Base-by-base conservation (phyloP, 2,113 vertebrate species). In the Periophthalmus modestus region DNA sequence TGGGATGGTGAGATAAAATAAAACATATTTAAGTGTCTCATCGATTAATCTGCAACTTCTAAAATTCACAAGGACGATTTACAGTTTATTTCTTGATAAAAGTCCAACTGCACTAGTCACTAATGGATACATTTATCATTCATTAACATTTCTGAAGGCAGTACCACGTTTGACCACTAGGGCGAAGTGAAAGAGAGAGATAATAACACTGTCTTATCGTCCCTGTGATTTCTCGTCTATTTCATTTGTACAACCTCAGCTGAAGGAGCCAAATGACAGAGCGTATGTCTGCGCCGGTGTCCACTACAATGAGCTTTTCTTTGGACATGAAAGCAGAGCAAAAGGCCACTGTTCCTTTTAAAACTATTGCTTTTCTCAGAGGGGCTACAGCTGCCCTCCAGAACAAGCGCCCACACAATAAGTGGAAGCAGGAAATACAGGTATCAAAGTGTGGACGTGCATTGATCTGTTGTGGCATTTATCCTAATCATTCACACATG, bases 401-500 rank as follows among this genome's bases (percentile, higher is more conserved):
- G 57, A 15, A 59, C 57, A 59, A 59, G 63, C 12, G 69, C 65
- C 68, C 21, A 1, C 11, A 43, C 59, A 71, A 68, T 63, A 15
- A 28, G 71, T 68, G 28, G 28, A n/a, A 65, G 59, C 57, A 75
- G 59, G 72, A 55, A 59, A 46, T 76, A 68, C 59, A 71, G 73
- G 74, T 83, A 80, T 59, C 46, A 66, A 68, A 79, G 63, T 59
- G 50, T 73, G 68, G 79, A 66, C 71, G 28, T 58, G 46, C 63
- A 77, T 74, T 81, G 73, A 80, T 81, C 71, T 68, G 73, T 69
- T 72, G 57, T 78, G 52, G 78, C 52, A 69, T 82, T 79, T 75
- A 85, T 88, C 59, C 69, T 78, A 58, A 85, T 79, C 77, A 82
- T 68, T 62, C 61, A 70, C 46, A 75, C 74, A 77, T 39, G 69